A percentile compares a stretch with the other conserved stretches of the same genome.
These are phyloP conservation scores for Nettapus auritus DNA, from an alignment of 2,113 vertebrate species.

Conservation along the genomic window DNA sequence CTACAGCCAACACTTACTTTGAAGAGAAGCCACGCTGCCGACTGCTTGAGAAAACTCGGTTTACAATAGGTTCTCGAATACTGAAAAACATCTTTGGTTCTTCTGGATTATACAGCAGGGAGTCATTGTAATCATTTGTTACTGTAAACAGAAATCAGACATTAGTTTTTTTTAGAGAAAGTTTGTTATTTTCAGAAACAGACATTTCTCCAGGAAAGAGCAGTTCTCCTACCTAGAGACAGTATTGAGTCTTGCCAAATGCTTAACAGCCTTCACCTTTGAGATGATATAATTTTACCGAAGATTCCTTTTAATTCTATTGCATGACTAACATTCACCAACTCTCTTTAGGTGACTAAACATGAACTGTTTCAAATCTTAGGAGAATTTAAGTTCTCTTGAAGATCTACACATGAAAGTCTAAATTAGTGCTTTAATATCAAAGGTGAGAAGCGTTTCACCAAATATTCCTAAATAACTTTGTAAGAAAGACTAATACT, in stretches of 20 bases:
- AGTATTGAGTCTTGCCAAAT: background rate
- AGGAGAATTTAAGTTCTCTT: background rate
- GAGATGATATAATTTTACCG: background rate
- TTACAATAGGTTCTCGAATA: slow-evolving; percentile 94
- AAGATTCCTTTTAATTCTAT: background rate
- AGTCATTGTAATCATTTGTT: slow-evolving; percentile 91
- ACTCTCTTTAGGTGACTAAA: background rate
- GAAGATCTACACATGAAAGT: background rate
- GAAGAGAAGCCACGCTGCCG: slow-evolving; percentile 91
- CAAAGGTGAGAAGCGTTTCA: background rate
- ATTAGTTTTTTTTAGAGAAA: background rate
- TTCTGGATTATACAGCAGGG: slow-evolving; percentile 90
- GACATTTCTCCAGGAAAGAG: background rate
- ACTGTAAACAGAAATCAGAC: slow-evolving; percentile 77
- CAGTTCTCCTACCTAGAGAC: background rate
- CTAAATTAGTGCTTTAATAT: background rate
- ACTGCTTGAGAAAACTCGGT: slow-evolving; percentile 93
- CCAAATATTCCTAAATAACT: background rate
- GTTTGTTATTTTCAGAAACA: background rate
- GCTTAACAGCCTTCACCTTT: background rate
- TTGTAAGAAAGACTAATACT: background rate
- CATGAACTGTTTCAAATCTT: background rate
- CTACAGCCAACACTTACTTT: slow-evolving; percentile 82
- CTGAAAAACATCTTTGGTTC: slow-evolving; percentile 93
- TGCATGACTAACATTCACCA: background rate